Conservation (phyloP, 2,113 vertebrate species). For the Sigmodon hispidus region DNA sequence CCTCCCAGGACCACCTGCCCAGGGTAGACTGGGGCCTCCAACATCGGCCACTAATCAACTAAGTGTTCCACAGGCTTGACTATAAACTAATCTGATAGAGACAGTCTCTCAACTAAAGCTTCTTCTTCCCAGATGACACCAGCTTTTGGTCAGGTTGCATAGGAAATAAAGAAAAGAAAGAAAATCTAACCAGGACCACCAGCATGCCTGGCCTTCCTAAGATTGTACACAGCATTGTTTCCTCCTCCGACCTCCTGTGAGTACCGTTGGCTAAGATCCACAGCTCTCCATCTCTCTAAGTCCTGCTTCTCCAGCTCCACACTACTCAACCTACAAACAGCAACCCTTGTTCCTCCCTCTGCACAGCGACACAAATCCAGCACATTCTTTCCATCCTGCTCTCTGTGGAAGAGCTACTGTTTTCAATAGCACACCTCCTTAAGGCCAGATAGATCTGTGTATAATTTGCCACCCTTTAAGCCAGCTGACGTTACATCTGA, state of each 20-base stretch:
- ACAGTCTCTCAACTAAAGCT: background rate
- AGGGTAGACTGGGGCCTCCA: background rate
- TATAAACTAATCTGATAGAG: background rate
- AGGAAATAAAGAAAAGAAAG: background rate
- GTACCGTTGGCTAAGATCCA: background rate
- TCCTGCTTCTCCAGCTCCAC: background rate
- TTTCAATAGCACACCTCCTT: accelerated
- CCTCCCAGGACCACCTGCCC: background rate
- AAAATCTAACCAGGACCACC: background rate
- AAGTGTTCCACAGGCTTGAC: background rate
- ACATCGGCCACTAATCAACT: background rate
- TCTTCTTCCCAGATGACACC: background rate
- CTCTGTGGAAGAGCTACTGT: background rate
- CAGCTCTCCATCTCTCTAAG: background rate
- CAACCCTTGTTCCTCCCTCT: accelerated
- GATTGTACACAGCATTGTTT: background rate
- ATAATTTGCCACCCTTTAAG: background rate
- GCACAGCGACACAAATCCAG: background rate
- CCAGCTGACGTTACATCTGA: background rate
- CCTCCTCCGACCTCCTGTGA: background rate
- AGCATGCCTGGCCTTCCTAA: background rate
- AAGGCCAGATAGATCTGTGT: background rate
- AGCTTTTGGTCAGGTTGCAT: background rate
- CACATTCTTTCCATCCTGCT: accelerated
- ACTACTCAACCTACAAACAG: too few species aligned